Base-by-base conservation (phyloP, 2,888 invertebrate genomes). In the Nephrotoma flavescens region DNA sequence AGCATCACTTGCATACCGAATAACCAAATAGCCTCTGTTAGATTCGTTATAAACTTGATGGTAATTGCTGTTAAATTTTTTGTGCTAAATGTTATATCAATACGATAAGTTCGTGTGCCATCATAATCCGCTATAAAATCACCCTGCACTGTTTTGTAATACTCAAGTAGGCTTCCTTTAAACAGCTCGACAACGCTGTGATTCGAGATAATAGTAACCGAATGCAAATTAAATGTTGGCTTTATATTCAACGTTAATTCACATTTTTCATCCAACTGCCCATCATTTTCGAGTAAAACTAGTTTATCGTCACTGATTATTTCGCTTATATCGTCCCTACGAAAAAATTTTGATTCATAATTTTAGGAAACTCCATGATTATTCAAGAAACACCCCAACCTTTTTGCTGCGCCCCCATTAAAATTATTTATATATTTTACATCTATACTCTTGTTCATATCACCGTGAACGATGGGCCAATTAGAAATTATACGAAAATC, bases 141-240 rank as follows among this genome's bases (percentile, higher is more conserved):
- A 1, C 91, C 91, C 86, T 90, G 89, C 6, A 89, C 86, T 0
- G 91, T 91, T 87, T 91, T 89, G 3, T 88, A 88, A 87, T 91
- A 91, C 87, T 91, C 91, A 83, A 89, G 89, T 6, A 89, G 88
- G 0, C 87, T 86, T 0, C 91, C 91, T 6, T 89, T 86, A 86
- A 91, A 91, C 6, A 91, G 44, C 87, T 91, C 91, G 1, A 90
- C 86, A 87, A 90, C 91, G 11, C 89, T 88, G 1, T 89, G 90
- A n/a, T 88, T 90, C 42, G 91, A 90, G 3, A 91, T 89, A 3
- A 91, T 86, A 0, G 90, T 89, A 6, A 91, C 42, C 2, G 90
- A 89, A 57, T 89, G 89, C 42, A 91, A 89, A 89, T 90, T 91
- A 84, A 89, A 90, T 6, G 88, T 88, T 0, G 88, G 88, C 7